Percentiles rank a stretch among this genome's conserved stretches.
phyloP scores from a whole-genome alignment of 2,888 invertebrate species.

The Thereva unica region DNA sequence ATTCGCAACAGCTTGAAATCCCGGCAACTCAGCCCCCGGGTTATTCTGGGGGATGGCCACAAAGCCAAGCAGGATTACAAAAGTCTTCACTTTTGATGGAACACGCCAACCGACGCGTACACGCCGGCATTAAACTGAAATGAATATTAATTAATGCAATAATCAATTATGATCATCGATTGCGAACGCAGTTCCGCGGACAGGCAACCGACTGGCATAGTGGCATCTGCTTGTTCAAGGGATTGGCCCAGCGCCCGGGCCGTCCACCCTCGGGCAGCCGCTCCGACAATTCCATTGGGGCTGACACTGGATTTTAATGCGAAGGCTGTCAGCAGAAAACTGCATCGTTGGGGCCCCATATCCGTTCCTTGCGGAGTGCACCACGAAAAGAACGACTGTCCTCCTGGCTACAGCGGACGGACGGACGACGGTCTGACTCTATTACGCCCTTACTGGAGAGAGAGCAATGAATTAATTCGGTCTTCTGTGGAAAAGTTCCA shows the following conservation, averaged over 20 bases:
- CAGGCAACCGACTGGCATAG: background rate
- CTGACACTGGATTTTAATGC: no score
- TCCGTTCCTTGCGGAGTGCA: no score
- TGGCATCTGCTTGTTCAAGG: background rate
- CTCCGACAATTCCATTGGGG: no score
- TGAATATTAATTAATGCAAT: slow-evolving; percentile 33
- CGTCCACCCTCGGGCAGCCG: no score
- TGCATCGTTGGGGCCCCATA: no score
- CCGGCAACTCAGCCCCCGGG: slow-evolving; percentile 18
- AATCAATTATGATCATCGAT: slow-evolving; percentile 30
- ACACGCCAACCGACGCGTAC: slow-evolving; percentile 29
- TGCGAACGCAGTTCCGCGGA: slow-evolving; percentile 3
- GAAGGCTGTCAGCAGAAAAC: no score
- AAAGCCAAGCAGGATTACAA: slow-evolving; percentile 29
- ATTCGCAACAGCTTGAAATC: slow-evolving; percentile 51
- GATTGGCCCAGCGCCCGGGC: no score
- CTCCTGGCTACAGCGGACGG: background rate
- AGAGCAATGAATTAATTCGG: no score
- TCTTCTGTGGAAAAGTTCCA: no score
- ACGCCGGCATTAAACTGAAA: slow-evolving; percentile 30
- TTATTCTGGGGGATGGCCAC: slow-evolving; percentile 4
- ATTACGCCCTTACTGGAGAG: slow-evolving; percentile 12
- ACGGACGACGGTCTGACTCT: slow-evolving; percentile 12
- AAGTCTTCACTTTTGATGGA: slow-evolving; percentile 36
- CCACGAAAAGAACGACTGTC: no score